Percentiles rank a stretch among this genome's conserved stretches.
Evolutionary conservation across 2,888 invertebrate species (phyloP).

Genomic region (Buathra laborator): DNA sequence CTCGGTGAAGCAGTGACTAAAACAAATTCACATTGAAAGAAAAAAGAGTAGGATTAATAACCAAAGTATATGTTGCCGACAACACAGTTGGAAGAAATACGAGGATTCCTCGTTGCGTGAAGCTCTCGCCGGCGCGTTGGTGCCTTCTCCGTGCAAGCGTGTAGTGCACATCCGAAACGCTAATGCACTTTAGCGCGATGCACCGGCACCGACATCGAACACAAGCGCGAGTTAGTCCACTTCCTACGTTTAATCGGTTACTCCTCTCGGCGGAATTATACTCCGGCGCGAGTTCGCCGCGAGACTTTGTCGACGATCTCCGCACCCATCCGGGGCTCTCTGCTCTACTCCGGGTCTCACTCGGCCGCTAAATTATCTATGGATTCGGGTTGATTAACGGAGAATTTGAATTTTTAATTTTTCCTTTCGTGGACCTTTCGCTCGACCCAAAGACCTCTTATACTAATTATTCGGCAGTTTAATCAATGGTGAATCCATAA

Average conservation of each 20-base stretch:
- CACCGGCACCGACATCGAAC: constrained; percentile 27
- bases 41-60: constrained; percentile 12
- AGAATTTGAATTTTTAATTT: constrained; percentile 22
- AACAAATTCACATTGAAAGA: constrained; percentile 67
- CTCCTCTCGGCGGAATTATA: constrained; percentile 29
- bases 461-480: neutral
- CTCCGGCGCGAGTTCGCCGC: neutral
- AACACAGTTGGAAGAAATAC: constrained; percentile 17
- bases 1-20: constrained; percentile 66
- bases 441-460: neutral
- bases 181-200: constrained; percentile 36
- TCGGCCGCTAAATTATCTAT: constrained; percentile 35
- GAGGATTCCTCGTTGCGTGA: constrained; percentile 61
- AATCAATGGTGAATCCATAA: neutral
- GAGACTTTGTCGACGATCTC: constrained; percentile 2
- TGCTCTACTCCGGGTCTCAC: neutral
- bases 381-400: constrained; percentile 71
- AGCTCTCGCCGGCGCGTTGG: constrained; percentile 6
- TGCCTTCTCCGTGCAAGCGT: constrained; percentile 58
- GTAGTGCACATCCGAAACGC: constrained; percentile 65
- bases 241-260: constrained; percentile 32
- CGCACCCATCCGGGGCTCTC: constrained; percentile 8
- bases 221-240: constrained; percentile 28
- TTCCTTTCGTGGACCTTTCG: constrained; percentile 8
- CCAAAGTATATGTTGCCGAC: neutral